Percentiles rank a stretch among this genome's conserved stretches.
phyloP scores from a whole-genome alignment of 2,113 vertebrate species.

The Menura novaehollandiae region DNA sequence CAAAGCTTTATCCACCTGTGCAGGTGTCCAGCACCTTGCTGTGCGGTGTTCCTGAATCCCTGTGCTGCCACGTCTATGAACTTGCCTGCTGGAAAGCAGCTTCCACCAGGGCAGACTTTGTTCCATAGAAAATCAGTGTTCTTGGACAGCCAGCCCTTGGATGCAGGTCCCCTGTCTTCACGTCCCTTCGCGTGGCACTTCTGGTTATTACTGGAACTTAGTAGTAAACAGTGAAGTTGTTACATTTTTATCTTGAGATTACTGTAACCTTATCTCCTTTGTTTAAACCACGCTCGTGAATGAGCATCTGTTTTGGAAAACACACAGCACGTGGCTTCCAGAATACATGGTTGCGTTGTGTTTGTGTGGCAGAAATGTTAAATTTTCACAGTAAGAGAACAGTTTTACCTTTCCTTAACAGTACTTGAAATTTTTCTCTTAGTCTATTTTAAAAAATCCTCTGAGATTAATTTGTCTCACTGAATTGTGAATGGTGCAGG shows the following conservation, averaged over 20 bases:
- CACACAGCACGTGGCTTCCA: background rate
- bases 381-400: background rate
- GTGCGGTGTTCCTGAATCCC: accelerated
- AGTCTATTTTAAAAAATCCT: background rate
- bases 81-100: background rate
- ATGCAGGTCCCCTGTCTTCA: background rate
- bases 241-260: constrained; percentile 27
- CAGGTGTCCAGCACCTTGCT: background rate
- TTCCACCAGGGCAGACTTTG: background rate
- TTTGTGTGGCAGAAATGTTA: background rate
- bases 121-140: background rate
- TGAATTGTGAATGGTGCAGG: background rate
- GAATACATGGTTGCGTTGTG: background rate
- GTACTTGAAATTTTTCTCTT: background rate
- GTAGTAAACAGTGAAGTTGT: constrained; percentile 32
- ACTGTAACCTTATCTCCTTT: constrained; percentile 33
- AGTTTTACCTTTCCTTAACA: background rate
- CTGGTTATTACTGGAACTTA: background rate
- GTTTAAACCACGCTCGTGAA: background rate
- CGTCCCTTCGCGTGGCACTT: background rate
- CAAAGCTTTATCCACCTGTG: background rate
- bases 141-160: background rate
- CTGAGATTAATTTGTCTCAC: background rate
- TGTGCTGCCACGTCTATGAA: background rate
- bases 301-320: constrained; percentile 27